Evolutionary conservation across 2,113 vertebrate species (phyloP).

Genomic region (Rhinoderma darwinii): DNA sequence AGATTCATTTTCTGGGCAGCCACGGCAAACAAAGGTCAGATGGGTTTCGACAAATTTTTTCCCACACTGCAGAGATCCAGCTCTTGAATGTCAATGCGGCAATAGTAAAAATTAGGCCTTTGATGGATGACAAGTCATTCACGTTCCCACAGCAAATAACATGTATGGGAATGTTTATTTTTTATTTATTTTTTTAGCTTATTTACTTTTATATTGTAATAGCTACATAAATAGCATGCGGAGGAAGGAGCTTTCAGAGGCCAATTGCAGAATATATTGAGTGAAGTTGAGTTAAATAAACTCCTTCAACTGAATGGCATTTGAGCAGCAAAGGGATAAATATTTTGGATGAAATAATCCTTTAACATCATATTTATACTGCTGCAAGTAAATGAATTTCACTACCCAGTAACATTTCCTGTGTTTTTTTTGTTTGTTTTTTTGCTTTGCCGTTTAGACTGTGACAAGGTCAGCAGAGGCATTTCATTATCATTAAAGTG

Average conservation of each 20-base stretch:
- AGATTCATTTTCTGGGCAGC: constrained; percentile 15
- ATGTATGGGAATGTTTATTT: neutral
- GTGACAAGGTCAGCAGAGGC: neutral
- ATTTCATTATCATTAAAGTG: neutral
- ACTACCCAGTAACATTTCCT: neutral
- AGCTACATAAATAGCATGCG: no score
- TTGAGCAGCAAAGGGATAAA: neutral
- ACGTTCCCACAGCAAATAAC: neutral
- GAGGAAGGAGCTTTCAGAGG: neutral
- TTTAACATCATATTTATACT: no score
- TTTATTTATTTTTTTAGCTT: neutral
- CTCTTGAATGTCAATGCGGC: constrained; percentile 16
- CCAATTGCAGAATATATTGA: neutral
- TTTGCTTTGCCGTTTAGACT: neutral
- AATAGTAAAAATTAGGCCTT: neutral
- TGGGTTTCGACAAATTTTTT: constrained; percentile 10
- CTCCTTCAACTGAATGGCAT: no score
- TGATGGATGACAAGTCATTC: neutral
- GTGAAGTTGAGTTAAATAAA: neutral
- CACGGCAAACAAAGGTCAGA: constrained; percentile 42
- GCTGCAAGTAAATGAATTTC: no score
- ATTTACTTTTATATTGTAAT: neutral
- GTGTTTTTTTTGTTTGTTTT: neutral
- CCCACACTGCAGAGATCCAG: neutral
- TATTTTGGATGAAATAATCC: neutral